Base-by-base conservation (phyloP, 1,140 invertebrate species). In the Ridgeia piscesae region DNA sequence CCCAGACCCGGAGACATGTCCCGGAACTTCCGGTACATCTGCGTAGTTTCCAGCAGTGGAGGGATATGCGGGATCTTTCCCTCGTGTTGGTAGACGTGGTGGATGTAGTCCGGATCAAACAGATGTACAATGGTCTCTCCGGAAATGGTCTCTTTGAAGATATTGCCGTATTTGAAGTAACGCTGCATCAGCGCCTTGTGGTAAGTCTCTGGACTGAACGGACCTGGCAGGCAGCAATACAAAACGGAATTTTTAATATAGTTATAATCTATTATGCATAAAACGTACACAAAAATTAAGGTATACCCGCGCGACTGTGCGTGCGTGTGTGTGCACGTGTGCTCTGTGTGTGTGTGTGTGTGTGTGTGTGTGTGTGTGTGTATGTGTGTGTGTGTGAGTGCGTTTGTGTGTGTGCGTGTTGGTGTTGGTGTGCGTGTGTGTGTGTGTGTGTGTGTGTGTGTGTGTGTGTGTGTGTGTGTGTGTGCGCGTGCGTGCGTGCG, bases 1-100 rank as follows among this genome's bases (percentile, higher is more conserved):
- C 97, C 97, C 8, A 97, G 94, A 33, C 97, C 97, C 14, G 95
- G 95, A 42, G 96, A 96, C 92, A 96, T 94, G 92, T 96, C 94
- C 58, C 95, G 95, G 94, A 96, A 95, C 93, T 96, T 94, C 93
- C 96, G 94, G 94, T 97, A 97, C n/a, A 95, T 92, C 93, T 96
- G 95, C 21, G 95, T 95, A 1, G 96, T 96, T 93, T 96, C 96
- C 92, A 96, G 95, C 6, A 97, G 94, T 14, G 97, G 97, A 42
- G 95, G 95, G 35, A 97, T 95, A 93, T 95, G 93, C 4, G 97
- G 97, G 34, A 92, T 95, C 93, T 96, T 96, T 21, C 96, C 96
- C 93, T 97, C 96, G 92, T 94, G 92, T 21, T 94, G 94, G 92
- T 96, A 96, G 21, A 96, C 94, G 14, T 92, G 94, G 91, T 95